These are phyloP conservation scores for Drosophila pectinifera DNA, from an alignment of 1,140 invertebrate genomes.

Conservation along the genomic window DNA sequence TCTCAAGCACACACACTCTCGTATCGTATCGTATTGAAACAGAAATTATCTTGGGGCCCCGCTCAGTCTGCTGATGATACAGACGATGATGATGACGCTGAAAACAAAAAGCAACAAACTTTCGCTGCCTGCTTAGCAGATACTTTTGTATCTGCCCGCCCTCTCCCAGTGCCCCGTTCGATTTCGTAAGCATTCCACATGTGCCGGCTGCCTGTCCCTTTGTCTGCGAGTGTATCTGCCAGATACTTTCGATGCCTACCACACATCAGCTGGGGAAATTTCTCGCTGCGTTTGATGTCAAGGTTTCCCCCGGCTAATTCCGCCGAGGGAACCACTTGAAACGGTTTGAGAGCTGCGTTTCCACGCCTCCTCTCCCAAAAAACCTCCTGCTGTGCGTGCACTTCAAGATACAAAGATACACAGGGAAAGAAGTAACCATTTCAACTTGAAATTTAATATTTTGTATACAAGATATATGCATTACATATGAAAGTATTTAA, in stretches of 20 bases:
- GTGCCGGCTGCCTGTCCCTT: slow-evolving; percentile 25
- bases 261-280: slow-evolving; percentile 64
- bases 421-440: background rate
- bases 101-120: slow-evolving; percentile 59
- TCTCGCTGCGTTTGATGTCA: slow-evolving; percentile 75
- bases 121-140: slow-evolving; percentile 56
- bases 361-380: background rate
- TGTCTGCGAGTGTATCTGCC: slow-evolving; percentile 51
- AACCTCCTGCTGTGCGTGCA: slow-evolving; percentile 56
- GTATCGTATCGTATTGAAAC: background rate
- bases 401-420: slow-evolving; percentile 20
- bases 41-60: slow-evolving; percentile 38
- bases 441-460: background rate
- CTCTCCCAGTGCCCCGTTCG: slow-evolving; percentile 7
- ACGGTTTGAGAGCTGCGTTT: slow-evolving; percentile 30
- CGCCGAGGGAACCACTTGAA: slow-evolving; percentile 36
- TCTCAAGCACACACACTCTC: background rate
- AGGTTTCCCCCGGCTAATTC: slow-evolving; percentile 62
- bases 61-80: slow-evolving; percentile 48
- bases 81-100: slow-evolving; percentile 41
- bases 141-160: slow-evolving; percentile 44
- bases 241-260: slow-evolving; percentile 65
- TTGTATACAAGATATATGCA: background rate
- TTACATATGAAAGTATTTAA: background rate
- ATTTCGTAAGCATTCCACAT: slow-evolving; percentile 51